A percentile compares a stretch with the other conserved stretches of the same genome.
Conservation (phyloP, 2,797 vertebrate species). For the Iguana delicatissima region DNA sequence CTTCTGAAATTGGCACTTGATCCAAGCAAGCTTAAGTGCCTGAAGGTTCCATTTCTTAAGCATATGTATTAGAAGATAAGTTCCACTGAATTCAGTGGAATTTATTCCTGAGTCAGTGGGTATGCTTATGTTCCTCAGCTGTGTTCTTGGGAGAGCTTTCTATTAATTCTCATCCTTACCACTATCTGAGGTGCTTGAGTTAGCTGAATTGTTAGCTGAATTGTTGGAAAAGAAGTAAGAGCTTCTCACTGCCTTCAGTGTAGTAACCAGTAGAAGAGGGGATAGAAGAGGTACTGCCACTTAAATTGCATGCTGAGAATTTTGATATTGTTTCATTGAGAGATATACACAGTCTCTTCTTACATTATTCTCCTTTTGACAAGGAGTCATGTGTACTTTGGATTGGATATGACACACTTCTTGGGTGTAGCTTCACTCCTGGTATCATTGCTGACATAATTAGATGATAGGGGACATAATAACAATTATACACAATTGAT, state of each 20-base stretch:
- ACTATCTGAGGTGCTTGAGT: background rate
- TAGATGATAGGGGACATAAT: too few species aligned
- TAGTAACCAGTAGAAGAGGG: background rate
- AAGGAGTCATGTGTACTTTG: too few species aligned
- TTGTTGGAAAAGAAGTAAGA: too few species aligned
- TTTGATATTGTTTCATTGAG: too few species aligned
- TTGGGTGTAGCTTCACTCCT: too few species aligned
- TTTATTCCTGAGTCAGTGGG: too few species aligned
- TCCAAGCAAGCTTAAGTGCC: background rate
- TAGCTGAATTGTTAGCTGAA: background rate
- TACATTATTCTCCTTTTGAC: too few species aligned
- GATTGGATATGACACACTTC: too few species aligned
- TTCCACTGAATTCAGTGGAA: background rate
- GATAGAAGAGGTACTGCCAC: too few species aligned
- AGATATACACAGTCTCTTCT: too few species aligned
- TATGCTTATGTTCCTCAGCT: background rate
- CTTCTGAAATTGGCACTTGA: background rate
- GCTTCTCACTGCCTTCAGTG: background rate
- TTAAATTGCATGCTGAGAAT: background rate
- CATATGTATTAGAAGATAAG: background rate
- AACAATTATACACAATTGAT: too few species aligned
- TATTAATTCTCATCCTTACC: background rate
- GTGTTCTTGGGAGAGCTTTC: background rate
- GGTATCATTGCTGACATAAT: too few species aligned
- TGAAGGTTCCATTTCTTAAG: background rate